Evolutionary conservation across 2,888 invertebrate species (phyloP), one percentile per base, ranked within the genome.

Genomic region (Geophilus truncorum): DNA sequence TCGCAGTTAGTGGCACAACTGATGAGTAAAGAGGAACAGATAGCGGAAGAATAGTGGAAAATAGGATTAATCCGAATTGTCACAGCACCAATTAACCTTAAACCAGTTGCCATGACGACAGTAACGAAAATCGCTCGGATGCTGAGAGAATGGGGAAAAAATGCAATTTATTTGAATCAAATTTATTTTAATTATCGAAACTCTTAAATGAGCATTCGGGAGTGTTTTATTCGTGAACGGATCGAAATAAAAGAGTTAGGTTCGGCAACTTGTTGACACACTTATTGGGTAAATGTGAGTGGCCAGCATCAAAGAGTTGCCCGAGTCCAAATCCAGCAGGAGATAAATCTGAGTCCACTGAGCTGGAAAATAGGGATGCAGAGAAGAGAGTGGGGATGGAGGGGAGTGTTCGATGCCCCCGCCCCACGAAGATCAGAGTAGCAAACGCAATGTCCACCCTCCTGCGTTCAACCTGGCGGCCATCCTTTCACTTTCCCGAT

Each of bases 291-390:
- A 40, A 40, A 15, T 15, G 40, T 2, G 12, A 40, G 40, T 40
- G 40, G 40, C 40, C 40, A 40, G 40, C 40, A 40, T 40, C 40
- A 40, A 40, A 40, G 40, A 40, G 40, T 40, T 40, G 40, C 40
- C 40, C 12, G 40, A 40, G 40, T 40, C 40, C 40, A 40, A 40
- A 40, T 40, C 40, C 40, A 40, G 40, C 40, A 40, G 40, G 40
- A 40, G 40, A 40, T 40, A 40, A 40, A 57, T 57, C 57, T 57
- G 57, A 57, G 57, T 57, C 57, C 57, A 57, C 21, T 57, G 76
- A 76, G 76, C 76, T 30, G 34, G 76, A 34, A 34, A 76, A 76
- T 32, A 76, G 76, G 76, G 76, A 34, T 76, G 76, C 57, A 34
- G 76, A 34, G 76, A 32, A 32, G 30, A 18, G 76, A 30, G 75